Evolutionary conservation across 1,140 invertebrate genomes (phyloP).

Genomic region (Drosophila leontia): DNA sequence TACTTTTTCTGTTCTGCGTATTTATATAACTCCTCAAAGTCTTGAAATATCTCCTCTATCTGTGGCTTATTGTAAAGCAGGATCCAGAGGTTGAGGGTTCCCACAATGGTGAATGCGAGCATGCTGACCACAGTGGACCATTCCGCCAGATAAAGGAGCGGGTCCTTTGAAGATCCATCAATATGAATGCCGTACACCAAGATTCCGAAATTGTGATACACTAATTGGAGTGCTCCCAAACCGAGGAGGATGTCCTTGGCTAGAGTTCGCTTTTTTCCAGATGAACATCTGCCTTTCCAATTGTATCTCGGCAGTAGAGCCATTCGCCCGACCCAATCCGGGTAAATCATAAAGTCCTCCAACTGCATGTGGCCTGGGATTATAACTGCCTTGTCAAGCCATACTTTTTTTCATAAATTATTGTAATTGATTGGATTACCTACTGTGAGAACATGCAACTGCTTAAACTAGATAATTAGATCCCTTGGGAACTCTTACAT

Average conservation of each 20-base stretch:
- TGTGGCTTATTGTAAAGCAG: conserved; percentile 29
- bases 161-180: conserved; percentile 2
- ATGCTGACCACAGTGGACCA: conserved; percentile 52
- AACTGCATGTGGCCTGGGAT: conserved; percentile 34
- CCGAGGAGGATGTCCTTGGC: conserved; percentile 27
- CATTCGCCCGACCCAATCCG: conserved; percentile 37
- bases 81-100: conserved; percentile 48
- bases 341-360: conserved; percentile 56
- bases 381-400: not conserved
- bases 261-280: not conserved
- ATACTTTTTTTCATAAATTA: not conserved
- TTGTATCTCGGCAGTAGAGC: conserved; percentile 29
- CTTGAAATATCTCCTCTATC: conserved; percentile 40
- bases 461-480: not conserved
- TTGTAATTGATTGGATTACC: not conserved
- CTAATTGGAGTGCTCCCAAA: conserved; percentile 48
- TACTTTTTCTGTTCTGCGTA: not conserved
- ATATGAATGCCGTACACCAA: conserved; percentile 39
- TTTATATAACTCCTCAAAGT: conserved; percentile 55
- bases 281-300: conserved; percentile 23
- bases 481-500: not conserved
- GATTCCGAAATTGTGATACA: conserved; percentile 71
- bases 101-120: conserved; percentile 56
- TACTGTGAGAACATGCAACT: conserved; percentile 11
- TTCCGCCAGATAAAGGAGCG: conserved; percentile 15